Evolutionary conservation across 2,797 vertebrate genomes (phyloP).

Genomic region (Ara ararauna): DNA sequence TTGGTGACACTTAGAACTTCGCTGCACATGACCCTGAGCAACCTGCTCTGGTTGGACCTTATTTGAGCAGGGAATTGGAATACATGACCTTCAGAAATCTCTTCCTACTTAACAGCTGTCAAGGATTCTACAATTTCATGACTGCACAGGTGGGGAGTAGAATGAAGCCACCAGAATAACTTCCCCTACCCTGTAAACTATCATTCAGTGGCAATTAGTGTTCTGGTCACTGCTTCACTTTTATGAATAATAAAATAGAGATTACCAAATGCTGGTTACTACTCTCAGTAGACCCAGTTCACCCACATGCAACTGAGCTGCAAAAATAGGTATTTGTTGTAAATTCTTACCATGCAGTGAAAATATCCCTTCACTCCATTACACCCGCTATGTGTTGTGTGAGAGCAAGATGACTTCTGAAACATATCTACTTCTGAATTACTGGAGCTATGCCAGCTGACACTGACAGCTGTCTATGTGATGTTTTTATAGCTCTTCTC

Average conservation of each 20-base stretch:
- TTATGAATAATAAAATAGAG: background rate
- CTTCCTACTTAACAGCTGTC: background rate
- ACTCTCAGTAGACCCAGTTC: background rate
- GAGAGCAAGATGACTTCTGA: background rate
- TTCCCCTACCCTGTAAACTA: background rate
- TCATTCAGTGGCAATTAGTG: background rate
- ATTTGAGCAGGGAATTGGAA: background rate
- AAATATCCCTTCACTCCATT: background rate
- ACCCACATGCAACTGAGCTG: background rate
- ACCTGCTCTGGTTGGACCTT: background rate
- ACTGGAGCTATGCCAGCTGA: conserved; percentile 13
- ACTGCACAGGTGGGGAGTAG: background rate
- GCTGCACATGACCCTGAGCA: background rate
- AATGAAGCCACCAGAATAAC: background rate
- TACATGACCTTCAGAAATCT: background rate
- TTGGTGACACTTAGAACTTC: background rate
- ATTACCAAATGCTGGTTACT: background rate
- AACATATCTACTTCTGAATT: background rate
- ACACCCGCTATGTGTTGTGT: background rate
- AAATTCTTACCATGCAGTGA: background rate
- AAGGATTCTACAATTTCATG: background rate
- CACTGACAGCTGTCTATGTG: conserved; percentile 24
- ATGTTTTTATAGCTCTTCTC: conserved; percentile 46
- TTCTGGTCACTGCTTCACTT: background rate
- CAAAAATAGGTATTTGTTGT: background rate